Conservation (phyloP, 23 tunicate species). For the Halocynthia roretzi region DNA sequence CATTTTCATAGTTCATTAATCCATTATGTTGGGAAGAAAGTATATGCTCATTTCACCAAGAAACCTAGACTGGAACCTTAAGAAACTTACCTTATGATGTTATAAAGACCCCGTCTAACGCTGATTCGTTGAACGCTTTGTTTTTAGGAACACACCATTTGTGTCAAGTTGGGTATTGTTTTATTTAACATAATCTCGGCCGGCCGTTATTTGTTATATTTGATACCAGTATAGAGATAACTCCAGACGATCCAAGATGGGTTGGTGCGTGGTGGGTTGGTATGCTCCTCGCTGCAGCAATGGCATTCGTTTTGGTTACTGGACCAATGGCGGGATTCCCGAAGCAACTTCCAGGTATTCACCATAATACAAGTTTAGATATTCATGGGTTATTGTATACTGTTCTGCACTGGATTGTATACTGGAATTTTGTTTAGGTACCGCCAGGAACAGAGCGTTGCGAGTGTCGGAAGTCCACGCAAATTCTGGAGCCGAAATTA, state of each 20-base stretch:
- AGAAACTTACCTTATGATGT: background rate
- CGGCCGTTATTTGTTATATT: background rate
- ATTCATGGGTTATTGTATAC: background rate
- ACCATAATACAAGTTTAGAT: background rate
- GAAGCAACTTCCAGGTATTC: slow-evolving; percentile 65
- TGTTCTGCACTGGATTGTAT: background rate
- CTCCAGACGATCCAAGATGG: slow-evolving; percentile 86
- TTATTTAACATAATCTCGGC: no score
- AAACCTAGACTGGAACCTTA: no score
- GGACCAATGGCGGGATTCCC: slow-evolving; percentile 89
- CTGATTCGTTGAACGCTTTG: no score
- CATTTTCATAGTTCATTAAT: no score
- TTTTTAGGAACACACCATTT: no score
- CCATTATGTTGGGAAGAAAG: no score
- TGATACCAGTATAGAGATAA: slow-evolving; percentile 33
- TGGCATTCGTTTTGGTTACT: slow-evolving; percentile 42
- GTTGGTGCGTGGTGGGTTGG: slow-evolving; percentile 99
- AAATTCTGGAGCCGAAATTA: slow-evolving; percentile 41
- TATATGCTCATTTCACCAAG: no score
- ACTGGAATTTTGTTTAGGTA: slow-evolving; percentile 20
- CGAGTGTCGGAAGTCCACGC: slow-evolving; percentile 56
- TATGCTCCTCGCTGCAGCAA: slow-evolving; percentile 59
- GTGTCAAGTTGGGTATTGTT: no score
- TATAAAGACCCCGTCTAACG: background rate
- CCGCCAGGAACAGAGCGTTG: slow-evolving; percentile 29